Evolutionary conservation across 1,140 invertebrate species (phyloP), one percentile per base, ranked within the genome.

Genomic region (Physella acuta): DNA sequence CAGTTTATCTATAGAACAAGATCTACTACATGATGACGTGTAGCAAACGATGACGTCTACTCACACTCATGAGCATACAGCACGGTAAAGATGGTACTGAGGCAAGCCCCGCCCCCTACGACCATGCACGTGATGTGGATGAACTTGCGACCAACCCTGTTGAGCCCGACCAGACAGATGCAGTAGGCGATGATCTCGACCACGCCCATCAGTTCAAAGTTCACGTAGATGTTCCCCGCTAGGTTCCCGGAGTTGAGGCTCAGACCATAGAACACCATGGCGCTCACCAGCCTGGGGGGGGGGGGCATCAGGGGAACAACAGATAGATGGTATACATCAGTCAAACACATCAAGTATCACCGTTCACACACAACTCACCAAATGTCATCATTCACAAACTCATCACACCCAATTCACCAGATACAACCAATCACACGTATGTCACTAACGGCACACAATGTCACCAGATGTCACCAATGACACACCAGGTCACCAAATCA

Each of bases 131-230:
- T n/a, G 28, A 72, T 71, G 51, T 78, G 73, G 17, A 76, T 16
- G 49, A 71, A 56, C 63, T 79, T 79, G 20, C 78, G 68, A 26
- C 78, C 78, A 44, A 71, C 17, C 51, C 73, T 56, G 65, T 78
- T 75, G 1, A 79, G 51, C 14, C 77, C 36, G 16, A 78, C 28
- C 2, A 78, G 34, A 49, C 75, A 76, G 3, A 74, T 24, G n/a
- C 70, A 55, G 49, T 75, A 76, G 1, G 89, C 91, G 0, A 92
- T 91, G 70, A 92, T 86, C 84, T 94, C 92, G 0, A 93, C 91
- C 3, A 89, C 80, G 0, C 91, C 92, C 28, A 74, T 71, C 58
- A 81, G 61, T 53, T 75, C 70, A 63, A 79, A 76, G 66, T 81
- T 81, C 16, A 78, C 39, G 69, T 85, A 84, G 70, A 82, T 66